Percentiles rank a stretch among this genome's conserved stretches.
phyloP scores from a whole-genome alignment of 2,113 vertebrate species.

The Pontoporia blainvillei region DNA sequence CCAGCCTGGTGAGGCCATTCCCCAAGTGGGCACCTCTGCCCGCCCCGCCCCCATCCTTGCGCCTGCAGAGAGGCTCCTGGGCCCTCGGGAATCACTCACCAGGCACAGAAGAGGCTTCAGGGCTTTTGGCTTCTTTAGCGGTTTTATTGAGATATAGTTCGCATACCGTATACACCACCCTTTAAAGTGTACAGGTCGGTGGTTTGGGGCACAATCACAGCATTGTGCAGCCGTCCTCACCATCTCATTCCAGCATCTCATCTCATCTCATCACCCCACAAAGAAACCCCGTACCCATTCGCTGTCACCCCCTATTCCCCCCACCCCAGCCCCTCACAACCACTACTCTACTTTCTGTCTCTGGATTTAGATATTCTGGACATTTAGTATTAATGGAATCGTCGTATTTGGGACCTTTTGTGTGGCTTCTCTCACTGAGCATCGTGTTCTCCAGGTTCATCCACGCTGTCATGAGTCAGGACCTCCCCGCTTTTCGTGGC shows the following conservation, averaged over 20 bases:
- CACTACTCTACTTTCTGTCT: rapidly evolving
- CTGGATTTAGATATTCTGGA: background rate
- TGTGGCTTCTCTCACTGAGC: background rate
- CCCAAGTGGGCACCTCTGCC: rapidly evolving
- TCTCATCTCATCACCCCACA: background rate
- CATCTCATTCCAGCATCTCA: background rate
- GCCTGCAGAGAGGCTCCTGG: background rate
- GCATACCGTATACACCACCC: background rate
- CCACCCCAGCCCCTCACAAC: rapidly evolving
- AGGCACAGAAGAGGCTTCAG: background rate
- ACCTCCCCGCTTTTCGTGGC: background rate
- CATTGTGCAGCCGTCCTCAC: background rate
- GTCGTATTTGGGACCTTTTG: rapidly evolving
- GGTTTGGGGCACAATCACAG: background rate
- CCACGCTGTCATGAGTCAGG: rapidly evolving
- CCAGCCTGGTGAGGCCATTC: background rate
- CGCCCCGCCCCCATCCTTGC: rapidly evolving
- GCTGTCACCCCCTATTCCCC: rapidly evolving
- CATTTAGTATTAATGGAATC: rapidly evolving
- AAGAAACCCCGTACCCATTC: rapidly evolving
- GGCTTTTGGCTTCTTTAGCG: rapidly evolving
- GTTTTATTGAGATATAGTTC: background rate
- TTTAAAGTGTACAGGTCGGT: background rate
- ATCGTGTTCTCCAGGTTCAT: rapidly evolving
- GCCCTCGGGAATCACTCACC: background rate